A percentile compares a stretch with the other conserved stretches of the same genome.
Conservation (phyloP, 2,113 vertebrate species). For the Lampris megalopsis region DNA sequence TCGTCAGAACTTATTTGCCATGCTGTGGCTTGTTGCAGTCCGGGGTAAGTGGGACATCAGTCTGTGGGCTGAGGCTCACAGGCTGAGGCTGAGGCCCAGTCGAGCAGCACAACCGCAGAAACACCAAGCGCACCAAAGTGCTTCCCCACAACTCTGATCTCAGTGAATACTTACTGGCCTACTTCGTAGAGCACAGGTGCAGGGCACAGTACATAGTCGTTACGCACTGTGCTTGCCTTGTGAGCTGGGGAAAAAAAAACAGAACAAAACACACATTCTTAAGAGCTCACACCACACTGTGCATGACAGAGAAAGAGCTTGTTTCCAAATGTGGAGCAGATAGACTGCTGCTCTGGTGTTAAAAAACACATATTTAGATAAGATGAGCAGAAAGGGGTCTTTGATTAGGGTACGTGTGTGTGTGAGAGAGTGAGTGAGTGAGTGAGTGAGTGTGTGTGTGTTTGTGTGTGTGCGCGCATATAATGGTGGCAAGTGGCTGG, state of each 20-base stretch:
- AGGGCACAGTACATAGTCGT: constrained; percentile 90
- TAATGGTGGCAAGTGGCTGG: no score
- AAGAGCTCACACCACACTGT: background rate
- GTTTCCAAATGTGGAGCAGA: background rate
- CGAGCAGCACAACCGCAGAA: no score
- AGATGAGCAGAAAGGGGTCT: background rate
- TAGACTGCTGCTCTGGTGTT: no score
- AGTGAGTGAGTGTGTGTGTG: background rate
- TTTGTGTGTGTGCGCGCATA: background rate
- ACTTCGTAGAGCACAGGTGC: constrained; percentile 87
- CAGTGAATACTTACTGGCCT: constrained; percentile 91
- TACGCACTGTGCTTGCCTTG: constrained; percentile 83
- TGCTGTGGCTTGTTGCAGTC: no score
- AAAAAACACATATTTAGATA: no score
- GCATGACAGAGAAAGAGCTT: background rate
- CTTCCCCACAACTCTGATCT: background rate
- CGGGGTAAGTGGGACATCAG: no score
- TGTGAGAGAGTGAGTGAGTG: background rate
- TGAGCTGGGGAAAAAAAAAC: constrained; percentile 83
- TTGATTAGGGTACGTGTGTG: constrained; percentile 6
- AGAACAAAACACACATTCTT: background rate
- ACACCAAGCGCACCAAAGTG: no score
- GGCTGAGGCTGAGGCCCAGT: no score
- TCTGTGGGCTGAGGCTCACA: no score
- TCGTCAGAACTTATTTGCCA: no score